These are phyloP conservation scores for Oncorhynchus masou DNA, from an alignment of 2,113 vertebrate genomes.

Conservation along the genomic window DNA sequence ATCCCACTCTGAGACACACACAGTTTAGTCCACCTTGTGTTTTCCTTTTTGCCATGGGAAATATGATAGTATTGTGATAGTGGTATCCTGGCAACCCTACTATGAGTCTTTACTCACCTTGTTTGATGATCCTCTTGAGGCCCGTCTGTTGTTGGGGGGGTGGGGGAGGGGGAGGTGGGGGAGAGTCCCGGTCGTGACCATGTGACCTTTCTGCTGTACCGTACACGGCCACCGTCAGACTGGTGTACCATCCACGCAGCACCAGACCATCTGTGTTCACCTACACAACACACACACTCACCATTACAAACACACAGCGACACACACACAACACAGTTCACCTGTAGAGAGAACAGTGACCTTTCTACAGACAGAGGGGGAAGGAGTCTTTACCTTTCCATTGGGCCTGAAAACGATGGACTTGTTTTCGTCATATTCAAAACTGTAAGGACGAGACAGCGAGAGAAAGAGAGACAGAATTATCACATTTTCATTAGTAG, in stretches of 20 bases:
- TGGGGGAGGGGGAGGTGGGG: constrained; percentile 89
- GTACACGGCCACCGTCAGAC: constrained; percentile 92
- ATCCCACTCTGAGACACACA: constrained; percentile 81
- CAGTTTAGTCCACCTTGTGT: not conserved
- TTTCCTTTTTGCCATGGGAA: not conserved
- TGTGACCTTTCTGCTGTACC: constrained; percentile 90
- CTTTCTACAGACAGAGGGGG: not conserved
- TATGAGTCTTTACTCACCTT: constrained; percentile 72
- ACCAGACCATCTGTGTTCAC: constrained; percentile 96
- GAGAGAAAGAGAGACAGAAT: constrained; percentile 22
- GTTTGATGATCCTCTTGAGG: constrained; percentile 87
- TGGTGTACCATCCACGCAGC: constrained; percentile 97
- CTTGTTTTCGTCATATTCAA: constrained; percentile 98
- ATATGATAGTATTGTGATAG: not conserved
- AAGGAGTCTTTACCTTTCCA: constrained; percentile 85
- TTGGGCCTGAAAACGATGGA: constrained; percentile 98
- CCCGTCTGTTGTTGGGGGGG: constrained; percentile 80
- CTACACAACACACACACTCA: constrained; percentile 61
- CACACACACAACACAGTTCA: not conserved
- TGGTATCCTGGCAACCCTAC: not conserved
- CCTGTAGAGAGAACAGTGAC: not conserved
- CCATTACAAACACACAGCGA: not conserved
- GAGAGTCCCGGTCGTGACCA: constrained; percentile 88
- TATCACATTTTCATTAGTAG: constrained; percentile 9
- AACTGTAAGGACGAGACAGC: constrained; percentile 70